Percentiles rank a stretch among this genome's conserved stretches.
These are phyloP conservation scores for Anguilla obscura DNA, from an alignment of 2,797 vertebrate genomes.

Conservation along the genomic window DNA sequence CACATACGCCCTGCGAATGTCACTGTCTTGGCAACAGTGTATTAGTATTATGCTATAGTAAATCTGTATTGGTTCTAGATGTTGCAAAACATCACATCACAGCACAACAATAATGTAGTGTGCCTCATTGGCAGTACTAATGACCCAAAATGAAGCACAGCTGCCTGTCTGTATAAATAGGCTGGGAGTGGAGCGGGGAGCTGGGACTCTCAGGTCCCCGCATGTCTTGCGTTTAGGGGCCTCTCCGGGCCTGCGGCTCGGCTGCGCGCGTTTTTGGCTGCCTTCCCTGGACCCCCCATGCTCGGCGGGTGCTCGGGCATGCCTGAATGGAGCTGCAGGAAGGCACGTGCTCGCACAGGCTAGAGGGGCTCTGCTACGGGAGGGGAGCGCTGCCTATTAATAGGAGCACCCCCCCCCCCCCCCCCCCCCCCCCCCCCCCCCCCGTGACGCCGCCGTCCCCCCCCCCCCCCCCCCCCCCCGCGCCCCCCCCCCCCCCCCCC, in stretches of 20 bases:
- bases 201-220: neutral
- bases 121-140: neutral
- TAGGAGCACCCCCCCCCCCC: neutral
- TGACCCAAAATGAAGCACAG: neutral
- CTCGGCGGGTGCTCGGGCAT: neutral
- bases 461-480: too few species aligned
- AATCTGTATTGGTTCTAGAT: neutral
- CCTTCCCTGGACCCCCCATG: neutral
- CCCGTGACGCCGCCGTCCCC: too few species aligned
- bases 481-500: too few species aligned
- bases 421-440: too few species aligned
- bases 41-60: too few species aligned
- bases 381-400: neutral
- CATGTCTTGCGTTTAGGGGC: neutral
- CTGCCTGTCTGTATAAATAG: neutral
- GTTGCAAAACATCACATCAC: neutral
- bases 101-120: neutral
- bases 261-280: neutral
- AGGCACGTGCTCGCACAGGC: constrained; percentile 11
- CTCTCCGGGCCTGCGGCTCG: neutral
- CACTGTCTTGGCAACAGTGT: neutral
- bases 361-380: neutral
- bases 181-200: neutral
- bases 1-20: neutral
- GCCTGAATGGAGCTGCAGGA: neutral